Percentiles rank a stretch among this genome's conserved stretches.
Conservation (phyloP, 2,797 vertebrate species). For the Centropyge bicolor region DNA sequence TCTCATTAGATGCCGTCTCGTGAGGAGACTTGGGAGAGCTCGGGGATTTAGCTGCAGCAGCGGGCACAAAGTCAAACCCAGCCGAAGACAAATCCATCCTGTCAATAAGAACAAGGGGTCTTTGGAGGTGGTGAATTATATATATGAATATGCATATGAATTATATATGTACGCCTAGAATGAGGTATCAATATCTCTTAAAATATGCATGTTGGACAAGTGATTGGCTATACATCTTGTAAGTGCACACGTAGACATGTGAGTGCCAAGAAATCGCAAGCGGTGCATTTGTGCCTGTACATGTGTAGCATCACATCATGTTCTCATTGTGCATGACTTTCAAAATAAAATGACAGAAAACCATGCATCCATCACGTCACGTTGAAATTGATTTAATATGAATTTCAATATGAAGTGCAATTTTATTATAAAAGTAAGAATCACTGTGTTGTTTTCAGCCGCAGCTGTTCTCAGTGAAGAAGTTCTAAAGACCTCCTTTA, state of each 20-base stretch:
- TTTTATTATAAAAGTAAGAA: neutral
- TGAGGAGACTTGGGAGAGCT: conserved; percentile 71
- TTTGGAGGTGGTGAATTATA: conserved; percentile 58
- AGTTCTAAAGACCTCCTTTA: no score
- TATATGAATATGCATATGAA: conserved; percentile 52
- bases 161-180: conserved; percentile 32
- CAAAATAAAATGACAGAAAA: neutral
- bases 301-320: neutral
- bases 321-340: neutral
- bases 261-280: neutral
- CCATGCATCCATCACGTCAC: neutral
- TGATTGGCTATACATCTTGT: conserved; percentile 2
- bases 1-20: conserved; percentile 82
- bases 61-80: conserved; percentile 77
- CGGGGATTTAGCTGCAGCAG: conserved; percentile 63
- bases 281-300: neutral
- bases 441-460: neutral
- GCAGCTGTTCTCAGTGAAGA: neutral
- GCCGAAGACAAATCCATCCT: conserved; percentile 80
- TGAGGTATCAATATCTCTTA: conserved; percentile 30
- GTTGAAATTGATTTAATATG: neutral
- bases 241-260: neutral
- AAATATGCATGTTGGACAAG: conserved; percentile 40
- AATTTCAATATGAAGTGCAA: no score
- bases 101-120: conserved; percentile 58